Conservation (phyloP, 2,797 vertebrate genomes). For the Microchirus variegatus region DNA sequence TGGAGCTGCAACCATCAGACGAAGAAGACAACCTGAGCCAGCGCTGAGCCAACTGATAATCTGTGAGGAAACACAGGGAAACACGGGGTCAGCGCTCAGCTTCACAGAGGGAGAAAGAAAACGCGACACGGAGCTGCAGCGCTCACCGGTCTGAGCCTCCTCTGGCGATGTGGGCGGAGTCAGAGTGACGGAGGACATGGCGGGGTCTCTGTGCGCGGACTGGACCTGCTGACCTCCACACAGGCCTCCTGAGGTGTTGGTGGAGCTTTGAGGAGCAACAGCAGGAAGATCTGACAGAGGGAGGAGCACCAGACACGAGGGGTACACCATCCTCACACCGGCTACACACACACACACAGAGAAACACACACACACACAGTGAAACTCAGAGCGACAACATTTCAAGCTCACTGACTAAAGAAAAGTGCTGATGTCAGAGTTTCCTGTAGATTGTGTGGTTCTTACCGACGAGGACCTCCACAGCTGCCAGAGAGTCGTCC, state of each 20-base stretch:
- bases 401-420: too few species aligned
- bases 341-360: slow-evolving; percentile 69
- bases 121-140: neutral
- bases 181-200: slow-evolving; percentile 94
- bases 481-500: slow-evolving; percentile 96
- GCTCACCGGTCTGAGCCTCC: slow-evolving; percentile 90
- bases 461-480: slow-evolving; percentile 98
- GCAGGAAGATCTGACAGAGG: slow-evolving; percentile 90
- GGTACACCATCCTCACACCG: slow-evolving; percentile 95
- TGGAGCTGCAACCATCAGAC: slow-evolving; percentile 88
- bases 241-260: slow-evolving; percentile 88
- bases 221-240: slow-evolving; percentile 92
- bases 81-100: neutral
- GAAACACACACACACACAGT: neutral
- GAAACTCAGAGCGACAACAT: too few species aligned
- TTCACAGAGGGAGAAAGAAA: slow-evolving; percentile 2
- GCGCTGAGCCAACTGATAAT: slow-evolving; percentile 90
- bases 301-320: slow-evolving; percentile 92
- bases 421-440: too few species aligned
- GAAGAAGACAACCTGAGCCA: slow-evolving; percentile 91
- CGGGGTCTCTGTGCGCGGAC: slow-evolving; percentile 89
- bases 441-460: neutral
- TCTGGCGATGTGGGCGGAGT: slow-evolving; percentile 95
- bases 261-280: slow-evolving; percentile 83
- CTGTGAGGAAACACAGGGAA: slow-evolving; percentile 54